A percentile compares a stretch with the other conserved stretches of the same genome.
Conservation (phyloP, 2,888 invertebrate species). For the Seira musarum region DNA sequence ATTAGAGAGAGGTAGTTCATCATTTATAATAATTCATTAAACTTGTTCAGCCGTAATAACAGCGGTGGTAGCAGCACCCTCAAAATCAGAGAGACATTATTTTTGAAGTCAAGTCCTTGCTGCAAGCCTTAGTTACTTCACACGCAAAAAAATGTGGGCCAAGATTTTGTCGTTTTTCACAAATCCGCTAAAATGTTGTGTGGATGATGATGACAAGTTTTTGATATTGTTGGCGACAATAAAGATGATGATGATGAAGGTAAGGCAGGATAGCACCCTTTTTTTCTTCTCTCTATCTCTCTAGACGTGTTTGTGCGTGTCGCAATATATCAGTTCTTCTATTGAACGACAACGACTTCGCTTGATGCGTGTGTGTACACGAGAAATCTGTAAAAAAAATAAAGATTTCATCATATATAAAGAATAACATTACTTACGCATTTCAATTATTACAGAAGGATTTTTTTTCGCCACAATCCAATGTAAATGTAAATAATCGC, state of each 20-base stretch:
- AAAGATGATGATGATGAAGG: constrained; percentile 22
- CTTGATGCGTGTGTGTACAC: constrained; percentile 27
- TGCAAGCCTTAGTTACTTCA: background rate
- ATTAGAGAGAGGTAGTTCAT: background rate
- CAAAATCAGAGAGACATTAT: too few species aligned
- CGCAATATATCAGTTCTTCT: constrained; percentile 33
- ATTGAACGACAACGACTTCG: constrained; percentile 25
- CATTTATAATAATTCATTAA: constrained; percentile 5
- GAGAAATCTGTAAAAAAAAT: constrained; percentile 50
- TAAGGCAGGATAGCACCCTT: constrained; percentile 30
- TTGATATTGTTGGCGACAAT: constrained; percentile 47
- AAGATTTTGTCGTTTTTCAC: constrained; percentile 53
- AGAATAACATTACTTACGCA: constrained; percentile 15
- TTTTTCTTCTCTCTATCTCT: background rate
- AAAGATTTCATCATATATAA: constrained; percentile 50
- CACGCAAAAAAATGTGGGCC: constrained; percentile 42
- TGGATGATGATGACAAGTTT: constrained; percentile 40
- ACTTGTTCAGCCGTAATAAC: background rate
- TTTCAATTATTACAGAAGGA: background rate
- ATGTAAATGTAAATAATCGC: constrained; percentile 29
- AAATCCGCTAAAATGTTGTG: constrained; percentile 43
- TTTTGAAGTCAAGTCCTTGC: constrained; percentile 36
- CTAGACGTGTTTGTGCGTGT: constrained; percentile 19
- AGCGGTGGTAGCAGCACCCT: background rate
- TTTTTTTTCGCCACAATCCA: constrained; percentile 39